Conservation (phyloP, 2,113 vertebrate genomes). For the Sceloporus undulatus region DNA sequence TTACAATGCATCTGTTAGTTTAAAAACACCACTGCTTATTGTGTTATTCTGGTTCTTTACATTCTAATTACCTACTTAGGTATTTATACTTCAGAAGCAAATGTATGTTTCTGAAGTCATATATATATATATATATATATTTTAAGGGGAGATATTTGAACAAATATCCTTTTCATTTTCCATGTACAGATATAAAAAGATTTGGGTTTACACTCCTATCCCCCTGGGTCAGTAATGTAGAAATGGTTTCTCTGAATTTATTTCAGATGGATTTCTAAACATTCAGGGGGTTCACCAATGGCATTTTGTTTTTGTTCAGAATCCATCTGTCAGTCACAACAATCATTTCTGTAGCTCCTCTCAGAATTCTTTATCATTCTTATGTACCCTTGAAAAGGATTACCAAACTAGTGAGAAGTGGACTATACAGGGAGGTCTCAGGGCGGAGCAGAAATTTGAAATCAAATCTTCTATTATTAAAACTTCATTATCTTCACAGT, state of each 20-base stretch:
- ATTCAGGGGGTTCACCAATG: not conserved
- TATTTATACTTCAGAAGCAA: too few species aligned
- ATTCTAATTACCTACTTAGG: too few species aligned
- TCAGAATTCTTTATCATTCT: constrained; percentile 1
- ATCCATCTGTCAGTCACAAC: constrained; percentile 13
- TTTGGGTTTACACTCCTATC: not conserved
- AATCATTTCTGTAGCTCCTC: not conserved
- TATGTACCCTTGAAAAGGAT: not conserved
- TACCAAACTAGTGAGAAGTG: not conserved
- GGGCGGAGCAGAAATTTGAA: not conserved
- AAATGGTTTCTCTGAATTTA: not conserved
- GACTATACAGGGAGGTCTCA: not conserved
- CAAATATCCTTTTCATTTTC: not conserved
- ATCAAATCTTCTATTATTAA: not conserved
- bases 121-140: not conserved
- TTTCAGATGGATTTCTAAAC: not conserved
- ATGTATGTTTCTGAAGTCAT: not conserved
- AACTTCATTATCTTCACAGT: not conserved
- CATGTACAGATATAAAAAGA: too few species aligned
- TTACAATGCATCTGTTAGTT: not conserved
- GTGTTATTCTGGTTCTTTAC: not conserved
- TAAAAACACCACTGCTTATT: not conserved
- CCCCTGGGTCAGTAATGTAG: not conserved
- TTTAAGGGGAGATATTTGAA: not conserved
- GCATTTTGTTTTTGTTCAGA: constrained; percentile 7